phyloP scores from a whole-genome alignment of 2,113 vertebrate genomes.

The Oreocharis arfaki region DNA sequence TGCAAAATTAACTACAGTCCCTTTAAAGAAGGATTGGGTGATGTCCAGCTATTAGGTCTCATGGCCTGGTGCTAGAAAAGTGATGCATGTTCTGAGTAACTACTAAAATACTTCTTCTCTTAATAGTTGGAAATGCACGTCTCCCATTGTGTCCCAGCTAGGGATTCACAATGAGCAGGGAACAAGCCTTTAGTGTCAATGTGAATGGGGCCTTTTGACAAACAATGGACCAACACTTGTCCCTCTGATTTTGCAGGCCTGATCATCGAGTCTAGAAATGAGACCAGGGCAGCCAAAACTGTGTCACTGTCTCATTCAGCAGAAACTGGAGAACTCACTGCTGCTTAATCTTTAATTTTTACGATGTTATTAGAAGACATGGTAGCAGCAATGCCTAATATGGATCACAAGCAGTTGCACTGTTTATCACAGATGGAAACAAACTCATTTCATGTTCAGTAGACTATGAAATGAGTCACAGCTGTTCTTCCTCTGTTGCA shows the following conservation, averaged over 20 bases:
- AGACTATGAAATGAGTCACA: slow-evolving; percentile 23
- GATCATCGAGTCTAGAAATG: background rate
- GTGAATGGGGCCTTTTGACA: background rate
- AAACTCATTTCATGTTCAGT: slow-evolving; percentile 41
- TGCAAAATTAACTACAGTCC: background rate
- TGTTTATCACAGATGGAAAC: slow-evolving; percentile 5
- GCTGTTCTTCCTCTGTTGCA: background rate
- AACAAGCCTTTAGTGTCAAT: background rate
- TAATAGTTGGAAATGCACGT: background rate
- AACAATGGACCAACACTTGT: background rate
- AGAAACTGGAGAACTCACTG: background rate
- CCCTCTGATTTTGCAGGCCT: background rate
- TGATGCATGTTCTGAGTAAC: background rate
- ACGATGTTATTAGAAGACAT: background rate
- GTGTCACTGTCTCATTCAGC: background rate
- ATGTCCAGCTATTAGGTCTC: background rate
- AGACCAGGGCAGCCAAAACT: background rate
- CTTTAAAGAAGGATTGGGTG: background rate
- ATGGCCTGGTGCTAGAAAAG: background rate
- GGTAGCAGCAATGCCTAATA: background rate
- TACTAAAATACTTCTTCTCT: background rate
- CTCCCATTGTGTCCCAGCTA: background rate
- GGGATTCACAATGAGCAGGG: background rate
- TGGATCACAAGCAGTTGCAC: background rate
- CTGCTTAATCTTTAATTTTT: slow-evolving; percentile 21